Evolutionary conservation across 1,140 invertebrate genomes (phyloP).

Genomic region (Akabosia matsudoensis): DNA sequence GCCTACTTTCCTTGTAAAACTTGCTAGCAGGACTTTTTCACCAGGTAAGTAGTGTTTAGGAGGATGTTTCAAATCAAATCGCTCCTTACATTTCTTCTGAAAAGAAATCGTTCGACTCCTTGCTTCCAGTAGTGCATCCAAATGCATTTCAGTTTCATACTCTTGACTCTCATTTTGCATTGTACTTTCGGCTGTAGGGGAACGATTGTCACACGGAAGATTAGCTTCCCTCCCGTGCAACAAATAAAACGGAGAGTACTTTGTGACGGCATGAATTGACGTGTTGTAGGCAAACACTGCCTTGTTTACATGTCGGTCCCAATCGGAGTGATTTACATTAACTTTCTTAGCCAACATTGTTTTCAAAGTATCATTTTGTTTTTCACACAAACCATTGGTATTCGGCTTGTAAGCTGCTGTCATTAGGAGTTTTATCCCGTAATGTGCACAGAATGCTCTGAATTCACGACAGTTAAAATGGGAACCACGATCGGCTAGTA

Average conservation of each 20-base stretch:
- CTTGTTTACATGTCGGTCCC: conserved; percentile 53
- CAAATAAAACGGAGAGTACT: conserved; percentile 52
- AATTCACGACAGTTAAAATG: conserved; percentile 48
- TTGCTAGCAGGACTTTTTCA: not conserved
- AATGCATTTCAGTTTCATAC: not conserved
- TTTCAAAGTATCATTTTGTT: conserved; percentile 40
- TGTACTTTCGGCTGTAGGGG: not conserved
- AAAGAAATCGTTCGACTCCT: not conserved
- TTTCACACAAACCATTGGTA: conserved; percentile 45
- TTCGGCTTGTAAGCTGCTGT: conserved; percentile 37
- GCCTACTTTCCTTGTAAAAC: not conserved
- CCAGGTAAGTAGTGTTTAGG: not conserved
- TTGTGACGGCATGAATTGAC: conserved; percentile 51
- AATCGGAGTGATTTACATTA: conserved; percentile 50
- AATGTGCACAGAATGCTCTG: conserved; percentile 42
- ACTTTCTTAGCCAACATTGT: conserved; percentile 48
- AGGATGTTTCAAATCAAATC: not conserved
- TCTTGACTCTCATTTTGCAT: not conserved
- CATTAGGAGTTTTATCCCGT: conserved; percentile 41
- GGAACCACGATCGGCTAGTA: conserved; percentile 50
- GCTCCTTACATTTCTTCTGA: conserved; percentile 1
- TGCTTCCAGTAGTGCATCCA: not conserved
- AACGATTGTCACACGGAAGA: conserved; percentile 39
- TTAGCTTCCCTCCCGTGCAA: conserved; percentile 52
- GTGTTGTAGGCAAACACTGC: conserved; percentile 55